Evolutionary conservation across 2,113 vertebrate species (phyloP), one percentile per base, ranked within the genome.

Genomic region (Burhinus bistriatus): DNA sequence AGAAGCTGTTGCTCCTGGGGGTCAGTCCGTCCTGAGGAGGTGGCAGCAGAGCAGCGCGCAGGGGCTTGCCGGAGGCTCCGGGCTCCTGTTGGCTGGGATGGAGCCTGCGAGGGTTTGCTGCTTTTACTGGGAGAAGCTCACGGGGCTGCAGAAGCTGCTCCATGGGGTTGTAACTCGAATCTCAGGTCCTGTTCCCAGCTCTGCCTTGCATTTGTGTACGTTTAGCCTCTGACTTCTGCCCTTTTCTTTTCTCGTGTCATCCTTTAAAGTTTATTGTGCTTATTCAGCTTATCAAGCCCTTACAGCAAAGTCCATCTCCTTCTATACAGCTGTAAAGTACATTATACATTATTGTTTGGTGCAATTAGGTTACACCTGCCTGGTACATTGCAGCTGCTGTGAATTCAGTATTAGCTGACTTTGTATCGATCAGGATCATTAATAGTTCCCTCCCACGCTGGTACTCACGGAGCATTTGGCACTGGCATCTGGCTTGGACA

Each of bases 81-180:
- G 30, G 58, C 54, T 80, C 16, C 16, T 4, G 4, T 36, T 3
- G 14, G 69, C 32, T 64, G 83, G 65, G 25, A 12, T 11, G 47
- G 34, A 90, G 64, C 42, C 52, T 1, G 1, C 0, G 0, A 42
- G 16, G 32, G 6, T 27, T 83, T 57, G 29, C 52, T 68, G 57
- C 36, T 58, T 62, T 38, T 57, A 7, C 29, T 70, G 38, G 40
- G 59, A 51, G 75, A 36, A 69, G 61, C 40, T 86, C 19, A 2
- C 0, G 0, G 52, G 34, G 57, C 71, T 83, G 51, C 65, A 82
- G 79, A 58, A 59, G 17, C 75, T 78, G 64, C 2, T 3, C 86
- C n/a, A 2, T 42, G 27, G 32, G 42, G 12, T 18, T n/a, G 14
- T 0, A 1, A 6, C 38, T 66, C 1, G 1, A 59, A 73, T 42